Evolutionary conservation across 2,888 invertebrate species (phyloP).

Genomic region (Cistogaster globosa): DNA sequence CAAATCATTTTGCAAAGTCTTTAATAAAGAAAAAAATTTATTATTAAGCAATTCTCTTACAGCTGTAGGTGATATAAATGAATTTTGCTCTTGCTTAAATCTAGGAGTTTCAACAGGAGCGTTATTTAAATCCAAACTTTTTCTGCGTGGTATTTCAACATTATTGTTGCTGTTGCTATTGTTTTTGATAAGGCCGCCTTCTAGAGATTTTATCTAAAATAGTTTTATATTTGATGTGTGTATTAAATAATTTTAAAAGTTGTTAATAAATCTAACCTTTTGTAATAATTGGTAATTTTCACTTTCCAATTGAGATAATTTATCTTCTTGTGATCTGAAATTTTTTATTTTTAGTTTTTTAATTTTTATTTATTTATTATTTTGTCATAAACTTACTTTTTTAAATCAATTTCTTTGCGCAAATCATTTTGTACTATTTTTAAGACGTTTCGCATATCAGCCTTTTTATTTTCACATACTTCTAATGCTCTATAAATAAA

Average conservation of each 20-base stretch:
- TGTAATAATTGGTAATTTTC: conserved; percentile 80
- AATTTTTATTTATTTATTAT: neutral
- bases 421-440: conserved; percentile 83
- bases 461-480: conserved; percentile 82
- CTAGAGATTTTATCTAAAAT: conserved; percentile 70
- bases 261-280: conserved; percentile 73
- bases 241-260: too few relatives aligned
- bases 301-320: conserved; percentile 79
- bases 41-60: neutral
- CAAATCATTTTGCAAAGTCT: conserved; percentile 71
- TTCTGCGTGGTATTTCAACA: neutral
- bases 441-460: conserved; percentile 81
- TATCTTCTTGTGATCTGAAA: conserved; percentile 78
- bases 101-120: neutral
- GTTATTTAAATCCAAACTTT: conserved; percentile 42
- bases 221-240: neutral
- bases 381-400: conserved; percentile 74
- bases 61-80: neutral
- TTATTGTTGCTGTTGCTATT: conserved; percentile 27
- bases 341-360: neutral
- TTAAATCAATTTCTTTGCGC: conserved; percentile 78
- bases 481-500: conserved; percentile 80
- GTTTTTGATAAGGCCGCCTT: conserved; percentile 29
- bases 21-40: neutral
- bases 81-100: too few relatives aligned